These are phyloP conservation scores for Sitta europaea DNA, from an alignment of 2,113 vertebrate species.

Conservation along the genomic window DNA sequence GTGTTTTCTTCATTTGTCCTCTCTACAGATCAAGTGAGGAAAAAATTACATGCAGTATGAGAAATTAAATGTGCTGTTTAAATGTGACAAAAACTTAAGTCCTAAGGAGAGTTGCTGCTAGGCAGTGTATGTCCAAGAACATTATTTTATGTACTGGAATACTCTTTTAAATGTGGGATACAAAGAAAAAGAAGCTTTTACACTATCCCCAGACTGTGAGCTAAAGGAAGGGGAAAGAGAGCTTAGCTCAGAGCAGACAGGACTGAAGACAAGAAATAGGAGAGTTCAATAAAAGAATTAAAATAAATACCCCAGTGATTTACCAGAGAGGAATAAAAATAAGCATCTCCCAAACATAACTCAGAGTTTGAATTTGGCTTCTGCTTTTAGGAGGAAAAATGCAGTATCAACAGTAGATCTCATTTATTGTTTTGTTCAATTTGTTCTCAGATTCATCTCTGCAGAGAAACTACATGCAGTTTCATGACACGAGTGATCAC, in stretches of 20 bases:
- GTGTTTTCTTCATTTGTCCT: not conserved
- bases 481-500: not conserved
- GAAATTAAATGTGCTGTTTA: not conserved
- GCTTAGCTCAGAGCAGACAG: not conserved
- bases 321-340: not conserved
- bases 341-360: not conserved
- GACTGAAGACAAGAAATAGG: not conserved
- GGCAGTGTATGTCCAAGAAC: not conserved
- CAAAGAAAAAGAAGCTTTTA: not conserved
- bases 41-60: not conserved
- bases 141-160: not conserved
- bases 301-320: not conserved
- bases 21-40: constrained; percentile 36
- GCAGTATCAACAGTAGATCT: not conserved
- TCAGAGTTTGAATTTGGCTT: not conserved
- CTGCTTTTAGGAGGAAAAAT: not conserved
- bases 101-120: not conserved
- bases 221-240: not conserved
- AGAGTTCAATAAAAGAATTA: not conserved
- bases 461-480: not conserved
- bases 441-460: not conserved
- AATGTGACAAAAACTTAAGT: not conserved
- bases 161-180: not conserved
- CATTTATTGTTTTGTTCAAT: not conserved
- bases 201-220: not conserved